Base-by-base conservation (phyloP, 1,140 invertebrate species). In the Oncopeltus fasciatus region DNA sequence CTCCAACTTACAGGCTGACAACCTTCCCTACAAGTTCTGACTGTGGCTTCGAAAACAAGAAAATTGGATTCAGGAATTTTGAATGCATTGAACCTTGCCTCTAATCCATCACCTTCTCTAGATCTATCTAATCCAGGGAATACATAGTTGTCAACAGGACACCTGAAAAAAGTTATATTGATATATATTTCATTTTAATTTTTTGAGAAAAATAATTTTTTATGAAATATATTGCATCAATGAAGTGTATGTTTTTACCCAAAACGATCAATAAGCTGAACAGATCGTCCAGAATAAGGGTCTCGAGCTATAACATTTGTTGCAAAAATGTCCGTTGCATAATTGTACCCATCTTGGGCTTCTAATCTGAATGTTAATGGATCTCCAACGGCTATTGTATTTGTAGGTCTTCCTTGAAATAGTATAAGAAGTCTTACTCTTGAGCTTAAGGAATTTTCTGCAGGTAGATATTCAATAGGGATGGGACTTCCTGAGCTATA, bases 41-140 rank as follows among this genome's bases (percentile, higher is more conserved):
- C 90, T 0, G 87, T 94, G 0, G 92, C 92, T 75, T 95, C 90
- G 70, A 95, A 95, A 1, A 95, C 89, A 53, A 95, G 72, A 75
- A 92, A 92, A 72, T 94, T 94, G 0, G 91, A 93, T 77, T 94
- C 90, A 0, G 92, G 92, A 68, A 95, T 92, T 75, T 95, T 95
- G 68, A 94, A 95, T 1, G 92, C 92, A 74, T 93, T 92, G 70
- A 95, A 95, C 67, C 90, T 79, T 0, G 90, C 89, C 76, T 93
- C 90, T 8, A 94, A 74, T 11, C 88, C 91, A 68, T 92, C 89
- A 0, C 88, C 87, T 68, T 84, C 88, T 24, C 90, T 78, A 1
- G 90, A 80, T 70, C 87, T 84, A 69, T 93, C 90, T 65, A 95
- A 71, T 70, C 91, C 88, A 0, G 91, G 91, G 75, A 95, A 95